Percentiles rank a stretch among this genome's conserved stretches.
Evolutionary conservation across 2,888 invertebrate species (phyloP).

Genomic region (Polymixis flavicincta): DNA sequence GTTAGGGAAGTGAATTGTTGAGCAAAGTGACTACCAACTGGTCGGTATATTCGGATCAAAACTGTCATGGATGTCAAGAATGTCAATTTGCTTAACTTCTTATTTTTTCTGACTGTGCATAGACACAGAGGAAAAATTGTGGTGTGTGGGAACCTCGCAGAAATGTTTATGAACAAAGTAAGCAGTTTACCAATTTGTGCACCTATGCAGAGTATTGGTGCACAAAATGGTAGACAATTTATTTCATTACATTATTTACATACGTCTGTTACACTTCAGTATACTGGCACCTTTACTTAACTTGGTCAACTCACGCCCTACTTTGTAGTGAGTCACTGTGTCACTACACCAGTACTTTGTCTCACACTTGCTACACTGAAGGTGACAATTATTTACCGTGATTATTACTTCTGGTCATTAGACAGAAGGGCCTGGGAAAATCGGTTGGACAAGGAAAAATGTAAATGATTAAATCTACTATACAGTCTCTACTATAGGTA

Average conservation of each 20-base stretch:
- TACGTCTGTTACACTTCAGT: conserved; percentile 30
- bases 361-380: conserved; percentile 44
- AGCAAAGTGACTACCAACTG: background rate
- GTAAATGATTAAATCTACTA: background rate
- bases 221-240: no score
- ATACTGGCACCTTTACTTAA: conserved; percentile 6
- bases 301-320: conserved; percentile 50
- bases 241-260: no score
- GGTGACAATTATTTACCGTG: conserved; percentile 48
- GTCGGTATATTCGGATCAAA: background rate
- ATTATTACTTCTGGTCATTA: conserved; percentile 56
- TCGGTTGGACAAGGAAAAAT: conserved; percentile 23
- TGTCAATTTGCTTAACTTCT: no score
- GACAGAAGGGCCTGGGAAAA: conserved; percentile 55
- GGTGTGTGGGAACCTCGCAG: background rate
- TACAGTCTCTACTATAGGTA: no score
- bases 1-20: no score
- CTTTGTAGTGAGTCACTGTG: conserved; percentile 58
- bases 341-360: conserved; percentile 25
- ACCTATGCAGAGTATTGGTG: no score
- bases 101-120: background rate
- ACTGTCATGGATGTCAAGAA: no score
- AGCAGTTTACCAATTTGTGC: background rate
- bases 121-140: no score
- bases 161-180: background rate